Evolutionary conservation across 2,113 vertebrate species (phyloP), one percentile per base, ranked within the genome.

Genomic region (Syrrhaptes paradoxus): DNA sequence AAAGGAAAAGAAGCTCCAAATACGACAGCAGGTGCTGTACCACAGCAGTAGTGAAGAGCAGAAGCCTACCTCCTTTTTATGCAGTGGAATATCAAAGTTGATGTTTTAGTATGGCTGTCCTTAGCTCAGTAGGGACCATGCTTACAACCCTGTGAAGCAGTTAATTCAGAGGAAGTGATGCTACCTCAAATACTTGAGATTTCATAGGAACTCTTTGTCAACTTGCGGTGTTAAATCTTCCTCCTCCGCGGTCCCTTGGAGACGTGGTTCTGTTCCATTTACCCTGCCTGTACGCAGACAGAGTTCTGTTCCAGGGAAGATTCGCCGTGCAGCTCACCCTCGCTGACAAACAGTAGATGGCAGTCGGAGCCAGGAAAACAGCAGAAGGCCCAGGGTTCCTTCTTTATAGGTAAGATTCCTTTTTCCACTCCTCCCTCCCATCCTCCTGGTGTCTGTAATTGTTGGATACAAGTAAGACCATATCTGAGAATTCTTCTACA

Each of bases 221-320:
- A 2, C 24, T 62, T 20, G 25, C n/a, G 46, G 28, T 5, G 25
- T 31, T 32, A 17, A n/a, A 13, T 32, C 29, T 86, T 32, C 9
- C 25, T 26, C 25, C 7, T 28, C 21, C 32, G 59, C 57, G 26
- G 32, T 29, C 13, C n/a, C 31, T 28, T 2, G 36, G 45, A 68
- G 36, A 16, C 22, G 8, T 3, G 20, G 6, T 2, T 54, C 57
- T 31, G 22, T 11, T 2, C 34, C 4, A 0, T 24, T 36, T 4
- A 3, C 7, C 11, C 55, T 41, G 54, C 13, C 57, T 3, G 7
- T 5, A 0, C 1, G 2, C n/a, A 4, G 24, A 14, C 6, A 0
- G 25, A 34, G 38, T 10, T 48, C 10, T 19, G 4, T 13, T 4
- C 51, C 11, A 0, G 11, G 31, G 20, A 16, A 31, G 55, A 32